Evolutionary conservation across 2,113 vertebrate genomes (phyloP), one percentile per base, ranked within the genome.

Genomic region (Urocitellus parryii): DNA sequence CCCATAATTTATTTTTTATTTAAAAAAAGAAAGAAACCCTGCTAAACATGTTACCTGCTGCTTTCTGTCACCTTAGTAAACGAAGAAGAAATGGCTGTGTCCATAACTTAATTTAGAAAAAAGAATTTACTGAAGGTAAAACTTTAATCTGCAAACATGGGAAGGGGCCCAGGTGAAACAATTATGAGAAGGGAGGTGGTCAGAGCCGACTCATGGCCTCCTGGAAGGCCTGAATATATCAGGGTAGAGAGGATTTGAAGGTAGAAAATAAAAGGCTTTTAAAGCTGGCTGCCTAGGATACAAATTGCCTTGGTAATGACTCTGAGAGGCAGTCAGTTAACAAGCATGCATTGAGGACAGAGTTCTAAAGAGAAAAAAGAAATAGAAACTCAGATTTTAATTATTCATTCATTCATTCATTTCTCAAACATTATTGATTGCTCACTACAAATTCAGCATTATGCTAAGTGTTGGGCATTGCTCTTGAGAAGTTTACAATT

Each of bases 51-150:
- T 89, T 93, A 90, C 89, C 86, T 96, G 48, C 81, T 95, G 25
- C 1, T 8, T 74, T 82, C 61, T 93, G 79, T 95, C 81, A 92
- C 76, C 29, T 76, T 88, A 72, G 72, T 77, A 90, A 93, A 95
- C 42, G 61, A 83, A 93, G 63, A 92, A 68, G 82, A 97, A 94
- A 97, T 65, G 56, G 32, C 83, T 84, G 27, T 72, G 51, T n/a
- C 63, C 22, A 68, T 37, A 91, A 93, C 94, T 96, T 97, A 94
- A 95, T 96, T 95, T 91, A 96, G 82, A 89, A 48, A 97, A 68
- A 67, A 92, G 22, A 93, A 89, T 72, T 93, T 96, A 74, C 78
- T 89, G 85, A 91, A 92, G 70, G 63, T 95, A 89, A 93, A 76
- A 37, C 83, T 97, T 91, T 94, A 89, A 91, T 88, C 82, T 91